Percentiles rank a stretch among this genome's conserved stretches.
Conservation (phyloP, 2,888 invertebrate species). For the Lottia scabra region DNA sequence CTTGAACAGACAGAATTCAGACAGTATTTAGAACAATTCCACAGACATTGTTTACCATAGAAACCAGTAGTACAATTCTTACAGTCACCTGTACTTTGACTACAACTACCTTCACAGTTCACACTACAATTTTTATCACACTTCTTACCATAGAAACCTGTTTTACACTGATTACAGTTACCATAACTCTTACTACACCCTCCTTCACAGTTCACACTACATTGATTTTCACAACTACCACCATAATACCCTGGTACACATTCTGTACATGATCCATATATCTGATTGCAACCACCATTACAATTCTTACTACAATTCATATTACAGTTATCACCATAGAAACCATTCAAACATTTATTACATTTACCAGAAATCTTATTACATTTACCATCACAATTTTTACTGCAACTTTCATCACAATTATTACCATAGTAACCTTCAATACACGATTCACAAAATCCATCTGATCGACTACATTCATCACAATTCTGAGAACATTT, state of each 20-base stretch:
- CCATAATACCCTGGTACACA: slow-evolving; percentile 12
- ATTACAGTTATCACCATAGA: slow-evolving; percentile 25
- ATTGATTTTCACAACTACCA: background rate
- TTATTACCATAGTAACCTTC: slow-evolving; percentile 16
- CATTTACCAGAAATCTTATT: slow-evolving; percentile 35
- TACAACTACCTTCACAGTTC: background rate
- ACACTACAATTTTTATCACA: background rate
- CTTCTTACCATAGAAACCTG: background rate
- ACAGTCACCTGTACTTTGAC: too few relatives aligned
- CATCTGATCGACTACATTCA: slow-evolving; percentile 22
- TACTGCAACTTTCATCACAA: background rate
- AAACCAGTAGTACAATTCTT: too few relatives aligned
- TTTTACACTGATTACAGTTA: slow-evolving; percentile 14
- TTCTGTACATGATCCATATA: background rate
- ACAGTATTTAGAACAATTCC: too few relatives aligned
- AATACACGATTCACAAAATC: slow-evolving; percentile 21
- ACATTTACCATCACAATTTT: slow-evolving; percentile 20
- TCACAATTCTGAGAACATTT: slow-evolving; percentile 18
- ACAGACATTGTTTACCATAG: too few relatives aligned
- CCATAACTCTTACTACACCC: slow-evolving; percentile 12
- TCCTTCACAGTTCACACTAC: background rate
- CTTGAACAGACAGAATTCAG: background rate
- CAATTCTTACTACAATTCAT: background rate
- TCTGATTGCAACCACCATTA: background rate
- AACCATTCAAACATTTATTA: slow-evolving; percentile 32